Evolutionary conservation across 2,888 invertebrate genomes (phyloP).

Genomic region (Thera britannica): DNA sequence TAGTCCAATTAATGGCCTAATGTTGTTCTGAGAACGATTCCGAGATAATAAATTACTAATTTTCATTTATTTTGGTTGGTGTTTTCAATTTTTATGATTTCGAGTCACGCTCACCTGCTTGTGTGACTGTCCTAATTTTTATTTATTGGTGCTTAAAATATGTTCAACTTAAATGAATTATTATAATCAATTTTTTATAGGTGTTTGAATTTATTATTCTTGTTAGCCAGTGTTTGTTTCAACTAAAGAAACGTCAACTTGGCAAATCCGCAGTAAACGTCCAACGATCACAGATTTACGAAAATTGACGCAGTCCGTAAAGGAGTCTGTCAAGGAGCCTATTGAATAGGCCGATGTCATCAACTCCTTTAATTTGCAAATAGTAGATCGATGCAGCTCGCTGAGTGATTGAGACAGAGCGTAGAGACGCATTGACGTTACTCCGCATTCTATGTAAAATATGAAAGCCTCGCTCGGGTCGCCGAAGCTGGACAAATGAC

Average conservation of each 20-base stretch:
- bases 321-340: constrained; percentile 36
- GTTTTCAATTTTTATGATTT: constrained; percentile 43
- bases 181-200: neutral
- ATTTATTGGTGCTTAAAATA: constrained; percentile 37
- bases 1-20: constrained; percentile 80
- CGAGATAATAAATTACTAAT: constrained; percentile 69
- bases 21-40: constrained; percentile 67
- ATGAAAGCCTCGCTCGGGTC: constrained; percentile 69
- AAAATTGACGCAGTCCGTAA: constrained; percentile 25
- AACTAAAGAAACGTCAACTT: constrained; percentile 1
- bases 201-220: neutral
- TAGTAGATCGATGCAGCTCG: constrained; percentile 62
- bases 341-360: constrained; percentile 56
- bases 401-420: constrained; percentile 79
- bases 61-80: constrained; percentile 58
- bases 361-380: constrained; percentile 76
- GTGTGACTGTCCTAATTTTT: constrained; percentile 33
- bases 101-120: constrained; percentile 43
- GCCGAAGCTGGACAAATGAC: constrained; percentile 52
- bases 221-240: neutral
- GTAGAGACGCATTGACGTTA: constrained; percentile 69
- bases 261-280: constrained; percentile 16
- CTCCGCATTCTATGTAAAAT: constrained; percentile 82
- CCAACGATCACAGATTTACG: constrained; percentile 16
- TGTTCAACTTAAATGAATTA: constrained; percentile 15